Percentiles rank a stretch among this genome's conserved stretches.
These are phyloP conservation scores for Leucophenga maculata DNA, from an alignment of 2,888 invertebrate genomes.

Conservation along the genomic window DNA sequence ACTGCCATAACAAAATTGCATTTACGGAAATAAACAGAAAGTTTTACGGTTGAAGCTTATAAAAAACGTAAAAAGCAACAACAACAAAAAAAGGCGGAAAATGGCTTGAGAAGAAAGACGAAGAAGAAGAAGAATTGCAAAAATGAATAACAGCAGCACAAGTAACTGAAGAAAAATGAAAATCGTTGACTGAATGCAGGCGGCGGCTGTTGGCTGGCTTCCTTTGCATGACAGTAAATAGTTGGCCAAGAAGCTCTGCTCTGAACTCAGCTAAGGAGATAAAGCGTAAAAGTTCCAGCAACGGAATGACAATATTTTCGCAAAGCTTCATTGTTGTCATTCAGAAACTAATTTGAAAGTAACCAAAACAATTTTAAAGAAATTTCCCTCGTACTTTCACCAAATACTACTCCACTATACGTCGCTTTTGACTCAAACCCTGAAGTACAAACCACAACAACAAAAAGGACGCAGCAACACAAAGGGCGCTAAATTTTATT, in stretches of 20 bases:
- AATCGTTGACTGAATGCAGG: slow-evolving; percentile 27
- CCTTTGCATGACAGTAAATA: slow-evolving; percentile 41
- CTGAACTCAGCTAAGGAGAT: slow-evolving; percentile 26
- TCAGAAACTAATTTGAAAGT: slow-evolving; percentile 67
- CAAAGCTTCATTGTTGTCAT: slow-evolving; percentile 64
- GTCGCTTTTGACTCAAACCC: slow-evolving; percentile 38
- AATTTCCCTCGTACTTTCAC: slow-evolving; percentile 46
- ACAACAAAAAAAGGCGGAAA: slow-evolving; percentile 8
- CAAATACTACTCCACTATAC: no score
- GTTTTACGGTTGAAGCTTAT: slow-evolving; percentile 46
- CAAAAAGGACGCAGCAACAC: slow-evolving; percentile 45
- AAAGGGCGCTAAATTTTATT: slow-evolving; percentile 60
- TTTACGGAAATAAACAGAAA: slow-evolving; percentile 64
- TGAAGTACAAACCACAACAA: slow-evolving; percentile 25
- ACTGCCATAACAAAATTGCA: slow-evolving; percentile 55
- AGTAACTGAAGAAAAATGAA: slow-evolving; percentile 5
- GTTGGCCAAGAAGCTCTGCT: slow-evolving; percentile 38
- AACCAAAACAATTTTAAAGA: slow-evolving; percentile 68
- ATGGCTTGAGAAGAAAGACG: slow-evolving; percentile 23
- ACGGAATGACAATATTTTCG: slow-evolving; percentile 68
- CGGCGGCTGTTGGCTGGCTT: no score
- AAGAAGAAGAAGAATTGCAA: slow-evolving; percentile 31
- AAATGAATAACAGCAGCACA: slow-evolving; percentile 50
- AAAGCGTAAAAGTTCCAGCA: slow-evolving; percentile 53
- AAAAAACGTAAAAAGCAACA: slow-evolving; percentile 23